Base-by-base conservation (phyloP, 1,140 invertebrate species). In the Eciton burchellii region DNA sequence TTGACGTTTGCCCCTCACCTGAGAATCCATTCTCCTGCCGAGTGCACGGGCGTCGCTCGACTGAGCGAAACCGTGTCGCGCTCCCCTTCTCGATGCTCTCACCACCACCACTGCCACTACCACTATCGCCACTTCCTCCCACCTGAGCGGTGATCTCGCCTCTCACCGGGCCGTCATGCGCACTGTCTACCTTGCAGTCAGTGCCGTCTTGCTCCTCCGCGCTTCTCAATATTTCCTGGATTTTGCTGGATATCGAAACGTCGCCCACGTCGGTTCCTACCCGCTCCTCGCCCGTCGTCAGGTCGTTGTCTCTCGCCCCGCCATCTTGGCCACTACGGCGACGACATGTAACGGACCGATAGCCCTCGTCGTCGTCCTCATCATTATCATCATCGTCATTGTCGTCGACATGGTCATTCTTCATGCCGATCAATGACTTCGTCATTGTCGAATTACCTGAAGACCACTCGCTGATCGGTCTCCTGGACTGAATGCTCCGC, bases 21-120 rank as follows among this genome's bases (percentile, higher is more conserved):
- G 89, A 79, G 90, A 88, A 89, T 81, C 92, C 92, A 92, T 92
- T 90, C 90, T 93, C 92, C 85, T 92, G 90, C 68, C 90, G 79
- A 87, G 89, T 87, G 73, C 92, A 92, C 92, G 92, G 91, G 87
- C 92, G 91, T 90, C 92, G 92, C 88, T 93, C 93, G 87, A 94
- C 92, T 94, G 92, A 91, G 87, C 90, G 90, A 91, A 91, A 90
- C 86, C 90, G 91, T 89, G 91, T 88, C 60, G 81, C 81, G 91
- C 92, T 92, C 93, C 94, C 93, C 93, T 94, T 94, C 91, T 92
- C 91, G 93, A 92, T 93, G 91, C 88, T 89, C 90, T 90, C 89
- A 91, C 93, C 92, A 92, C 91, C 87, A 88, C 91, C 89, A 85
- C 89, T 93, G 92, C 93, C 92, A 92, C 90, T 90, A 91, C 93